A percentile compares a stretch with the other conserved stretches of the same genome.
Conservation (phyloP, 2,797 vertebrate genomes). For the Siniperca obscura region DNA sequence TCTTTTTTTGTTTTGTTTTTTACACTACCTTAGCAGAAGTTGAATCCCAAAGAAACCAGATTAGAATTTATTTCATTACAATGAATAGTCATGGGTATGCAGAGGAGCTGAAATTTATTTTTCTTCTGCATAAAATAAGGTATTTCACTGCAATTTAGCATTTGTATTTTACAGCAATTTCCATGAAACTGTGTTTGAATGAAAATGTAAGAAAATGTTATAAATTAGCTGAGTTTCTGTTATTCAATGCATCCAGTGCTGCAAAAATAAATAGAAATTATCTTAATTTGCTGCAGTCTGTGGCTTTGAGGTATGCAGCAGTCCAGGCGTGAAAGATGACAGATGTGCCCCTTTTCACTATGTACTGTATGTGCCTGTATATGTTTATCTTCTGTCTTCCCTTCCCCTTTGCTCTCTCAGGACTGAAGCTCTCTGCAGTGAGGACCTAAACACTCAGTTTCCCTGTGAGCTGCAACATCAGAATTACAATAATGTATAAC, state of each 20-base stretch:
- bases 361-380: constrained; percentile 33
- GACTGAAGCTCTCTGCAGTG: constrained; percentile 14
- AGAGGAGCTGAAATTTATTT: background rate
- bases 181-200: constrained; percentile 1
- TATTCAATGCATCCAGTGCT: constrained; percentile 18
- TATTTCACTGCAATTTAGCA: background rate
- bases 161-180: background rate
- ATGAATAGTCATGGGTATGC: background rate
- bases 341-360: constrained; percentile 59
- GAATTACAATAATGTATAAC: background rate
- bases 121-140: background rate
- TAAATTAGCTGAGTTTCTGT: background rate
- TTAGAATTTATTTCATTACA: constrained; percentile 13
- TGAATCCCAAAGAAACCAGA: constrained; percentile 9
- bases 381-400: constrained; percentile 35
- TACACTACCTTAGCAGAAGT: background rate
- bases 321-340: constrained; percentile 62
- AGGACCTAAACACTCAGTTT: constrained; percentile 36
- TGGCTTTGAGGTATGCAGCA: constrained; percentile 51
- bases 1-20: background rate
- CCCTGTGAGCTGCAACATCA: constrained; percentile 14
- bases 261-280: constrained; percentile 31
- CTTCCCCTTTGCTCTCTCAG: constrained; percentile 28
- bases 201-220: constrained; percentile 15
- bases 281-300: constrained; percentile 44